Percentiles rank a stretch among this genome's conserved stretches.
Conservation (phyloP, 53 echinoderm and acorn worm species). For the Patiria pectinifera region DNA sequence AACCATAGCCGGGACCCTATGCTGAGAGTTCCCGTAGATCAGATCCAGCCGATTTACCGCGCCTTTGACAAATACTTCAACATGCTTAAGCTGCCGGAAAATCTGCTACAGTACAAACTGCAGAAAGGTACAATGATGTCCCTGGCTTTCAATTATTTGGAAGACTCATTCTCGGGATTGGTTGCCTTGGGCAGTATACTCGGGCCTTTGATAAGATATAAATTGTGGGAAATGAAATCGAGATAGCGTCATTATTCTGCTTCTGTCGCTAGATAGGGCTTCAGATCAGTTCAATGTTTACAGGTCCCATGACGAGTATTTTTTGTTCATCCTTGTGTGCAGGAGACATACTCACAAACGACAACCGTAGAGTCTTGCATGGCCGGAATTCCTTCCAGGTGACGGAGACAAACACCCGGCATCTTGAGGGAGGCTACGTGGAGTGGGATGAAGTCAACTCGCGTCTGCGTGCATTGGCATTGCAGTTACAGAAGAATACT, state of each 20-base stretch:
- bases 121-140: conserved; percentile 37
- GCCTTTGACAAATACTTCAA: conserved; percentile 64
- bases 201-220: no score
- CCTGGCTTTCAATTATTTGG: neutral
- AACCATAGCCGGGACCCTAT: conserved; percentile 67
- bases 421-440: conserved; percentile 52
- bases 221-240: no score
- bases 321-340: neutral
- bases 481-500: neutral
- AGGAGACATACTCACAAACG: conserved; percentile 58
- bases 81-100: conserved; percentile 48
- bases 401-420: conserved; percentile 37
- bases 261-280: neutral
- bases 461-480: conserved; percentile 35
- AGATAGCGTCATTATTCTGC: no score
- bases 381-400: conserved; percentile 48
- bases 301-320: neutral
- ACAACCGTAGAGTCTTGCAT: conserved; percentile 53
- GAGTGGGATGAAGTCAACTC: conserved; percentile 66
- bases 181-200: neutral
- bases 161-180: neutral
- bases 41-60: conserved; percentile 66
- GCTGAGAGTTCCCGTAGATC: conserved; percentile 59
- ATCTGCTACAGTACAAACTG: conserved; percentile 59
- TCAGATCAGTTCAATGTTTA: neutral